Evolutionary conservation across 2,888 invertebrate species (phyloP), one percentile per base, ranked within the genome.

Genomic region (Pegoplata infirma): DNA sequence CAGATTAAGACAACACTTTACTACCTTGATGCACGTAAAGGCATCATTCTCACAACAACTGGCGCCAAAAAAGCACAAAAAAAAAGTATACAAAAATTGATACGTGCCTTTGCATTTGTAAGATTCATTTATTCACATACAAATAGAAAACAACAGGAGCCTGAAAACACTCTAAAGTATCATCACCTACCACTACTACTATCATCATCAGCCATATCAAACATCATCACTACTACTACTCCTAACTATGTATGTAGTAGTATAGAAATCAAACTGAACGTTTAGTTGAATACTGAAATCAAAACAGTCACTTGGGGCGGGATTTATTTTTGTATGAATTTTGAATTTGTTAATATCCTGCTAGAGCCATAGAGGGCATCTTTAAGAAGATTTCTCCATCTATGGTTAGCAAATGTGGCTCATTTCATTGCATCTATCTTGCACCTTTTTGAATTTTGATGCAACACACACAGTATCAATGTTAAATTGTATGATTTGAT

Each of bases 11-110:
- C 49, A 23, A 58, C 40, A 73, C 12, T 64, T 63, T 63, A 56
- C 47, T 74, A 75, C 75, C 71, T 79, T 46, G 71, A 28, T 75
- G 71, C 75, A 75, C 75, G 69, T 66, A 78, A 64, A 44, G 49
- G 49, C 64, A 74, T 59, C 53, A 46, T 23, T 55, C 8, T 61
- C 44, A 46, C 5, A 58, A 55, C 53, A 56, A 64, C 46, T 63
- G 68, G 68, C 64, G 53, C 68, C 32, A 19, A 21, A 17, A 5
- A 49, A 12, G 40, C n/a, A 44, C 55, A 76, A 58, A 69, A 68
- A 58, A 51, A 51, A 19, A 66, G 8, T 55, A 66, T 40, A 72
- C 61, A 63, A 68, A 59, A 69, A n/a, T 55, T 73, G 64, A 53
- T 47, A 78, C 78, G 78, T 78, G 78, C 59, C 59, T 47, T 68